Base-by-base conservation (phyloP, 1,140 invertebrate species). In the Brachionus rotundiformis region DNA sequence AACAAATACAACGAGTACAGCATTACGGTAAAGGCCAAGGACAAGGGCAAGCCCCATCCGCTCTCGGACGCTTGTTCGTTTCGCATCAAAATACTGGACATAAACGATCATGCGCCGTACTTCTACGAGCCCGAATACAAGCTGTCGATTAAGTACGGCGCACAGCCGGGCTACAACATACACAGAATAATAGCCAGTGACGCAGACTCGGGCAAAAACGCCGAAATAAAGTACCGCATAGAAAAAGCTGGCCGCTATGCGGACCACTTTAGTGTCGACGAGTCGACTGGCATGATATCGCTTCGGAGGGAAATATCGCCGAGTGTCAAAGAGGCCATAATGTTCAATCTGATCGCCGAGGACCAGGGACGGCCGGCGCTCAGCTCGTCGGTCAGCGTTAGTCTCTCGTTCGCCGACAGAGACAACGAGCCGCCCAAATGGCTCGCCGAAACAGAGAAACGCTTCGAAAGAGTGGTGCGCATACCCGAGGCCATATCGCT, bases 11-110 rank as follows among this genome's bases (percentile, higher is more conserved):
- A 59, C 13, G 82, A 83, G 61, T 83, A 85, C 31, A 82, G 86
- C 13, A 76, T 87, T 16, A 84, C 84, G 13, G 81, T 86, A 10
- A 84, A 83, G 39, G 85, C 85, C 1, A 75, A 84, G 10, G 86
- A 87, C 68, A 85, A 83, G 29, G 83, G 85, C 44, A 33, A 54
- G 33, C 49, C 80, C 10, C 49, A 81, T 63, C 80, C 80, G 29
- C 23, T 68, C 19, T 82, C 80, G 13, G 61, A 54, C 29, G 47
- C 39, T 29, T 82, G 80, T 71, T 71, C 73, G 3, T 63, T 81
- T 27, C 27, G 49, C 27, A 68, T 82, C 0, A 77, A 47, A 59
- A 54, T 82, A 11, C 6, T 39, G 10, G 82, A 82, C 49, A 61
- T 65, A n/a, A 82, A 82, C 19, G 82, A 82, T 25, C 71, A 82